Conservation (phyloP, 2,113 vertebrate species). For the Paradoxurus hermaphroditus region DNA sequence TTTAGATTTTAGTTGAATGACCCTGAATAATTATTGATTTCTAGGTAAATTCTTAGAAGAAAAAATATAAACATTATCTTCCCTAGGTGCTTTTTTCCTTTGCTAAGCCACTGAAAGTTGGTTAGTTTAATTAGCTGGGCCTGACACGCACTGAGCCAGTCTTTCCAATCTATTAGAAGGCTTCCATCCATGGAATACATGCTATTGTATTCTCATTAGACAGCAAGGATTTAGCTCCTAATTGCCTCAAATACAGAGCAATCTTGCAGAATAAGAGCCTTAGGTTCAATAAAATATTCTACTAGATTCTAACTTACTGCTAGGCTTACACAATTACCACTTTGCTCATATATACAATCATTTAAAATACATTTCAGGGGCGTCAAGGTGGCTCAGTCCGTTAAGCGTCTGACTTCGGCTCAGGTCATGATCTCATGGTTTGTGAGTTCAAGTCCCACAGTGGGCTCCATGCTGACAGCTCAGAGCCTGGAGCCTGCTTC, state of each 20-base stretch:
- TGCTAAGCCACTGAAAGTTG: background rate
- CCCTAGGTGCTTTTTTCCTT: background rate
- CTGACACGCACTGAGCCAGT: background rate
- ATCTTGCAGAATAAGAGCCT: background rate
- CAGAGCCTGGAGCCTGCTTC: too few relatives aligned
- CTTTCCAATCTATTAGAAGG: background rate
- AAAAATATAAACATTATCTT: background rate
- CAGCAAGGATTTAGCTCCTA: background rate
- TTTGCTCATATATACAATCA: background rate
- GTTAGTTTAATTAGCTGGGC: background rate
- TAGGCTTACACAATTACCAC: background rate
- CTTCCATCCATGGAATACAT: background rate
- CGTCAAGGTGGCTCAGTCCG: too few relatives aligned
- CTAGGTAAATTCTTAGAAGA: background rate
- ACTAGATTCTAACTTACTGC: conserved; percentile 26
- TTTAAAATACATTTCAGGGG: conserved; percentile 32
- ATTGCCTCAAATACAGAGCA: background rate
- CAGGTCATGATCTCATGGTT: too few relatives aligned
- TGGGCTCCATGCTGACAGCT: too few relatives aligned
- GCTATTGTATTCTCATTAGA: background rate
- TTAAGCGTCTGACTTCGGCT: too few relatives aligned
- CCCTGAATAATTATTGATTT: background rate
- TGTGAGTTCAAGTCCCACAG: too few relatives aligned
- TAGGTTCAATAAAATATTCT: background rate
- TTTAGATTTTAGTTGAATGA: conserved; percentile 46